phyloP scores from a whole-genome alignment of 2,797 vertebrate genomes.

The Rousettus madagascariensis region DNA sequence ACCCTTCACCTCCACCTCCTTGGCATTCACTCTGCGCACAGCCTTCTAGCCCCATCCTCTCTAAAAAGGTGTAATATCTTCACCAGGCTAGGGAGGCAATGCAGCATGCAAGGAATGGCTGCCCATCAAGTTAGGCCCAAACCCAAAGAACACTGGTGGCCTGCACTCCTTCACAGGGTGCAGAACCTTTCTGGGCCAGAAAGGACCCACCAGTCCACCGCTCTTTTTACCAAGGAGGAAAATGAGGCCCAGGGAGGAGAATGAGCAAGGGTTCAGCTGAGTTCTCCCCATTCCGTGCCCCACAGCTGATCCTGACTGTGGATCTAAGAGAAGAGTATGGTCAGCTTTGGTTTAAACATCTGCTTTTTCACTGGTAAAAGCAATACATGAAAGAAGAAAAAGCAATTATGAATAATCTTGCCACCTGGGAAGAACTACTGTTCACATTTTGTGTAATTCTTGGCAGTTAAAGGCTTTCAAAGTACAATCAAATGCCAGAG shows the following conservation, averaged over 20 bases:
- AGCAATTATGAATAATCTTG: not conserved
- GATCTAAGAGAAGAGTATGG: not conserved
- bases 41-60: not conserved
- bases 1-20: not conserved
- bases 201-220: not conserved
- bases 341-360: slow-evolving; percentile 12
- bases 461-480: slow-evolving; percentile 36
- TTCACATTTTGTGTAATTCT: not conserved
- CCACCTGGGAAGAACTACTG: not conserved
- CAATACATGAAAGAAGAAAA: not conserved
- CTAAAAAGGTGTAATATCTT: not conserved
- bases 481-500: slow-evolving; percentile 12
- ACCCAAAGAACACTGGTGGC: not conserved
- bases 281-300: not conserved
- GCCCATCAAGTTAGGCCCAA: not conserved
- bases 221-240: not conserved
- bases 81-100: too few relatives aligned
- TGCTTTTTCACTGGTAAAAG: not conserved
- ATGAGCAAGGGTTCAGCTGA: not conserved
- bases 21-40: not conserved
- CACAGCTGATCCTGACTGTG: not conserved
- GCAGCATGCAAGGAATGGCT: not conserved
- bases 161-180: not conserved
- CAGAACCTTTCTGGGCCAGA: not conserved
- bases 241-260: not conserved